Percentiles rank a stretch among this genome's conserved stretches.
Evolutionary conservation across 1,140 invertebrate genomes (phyloP).

Genomic region (Cydia pomonella): DNA sequence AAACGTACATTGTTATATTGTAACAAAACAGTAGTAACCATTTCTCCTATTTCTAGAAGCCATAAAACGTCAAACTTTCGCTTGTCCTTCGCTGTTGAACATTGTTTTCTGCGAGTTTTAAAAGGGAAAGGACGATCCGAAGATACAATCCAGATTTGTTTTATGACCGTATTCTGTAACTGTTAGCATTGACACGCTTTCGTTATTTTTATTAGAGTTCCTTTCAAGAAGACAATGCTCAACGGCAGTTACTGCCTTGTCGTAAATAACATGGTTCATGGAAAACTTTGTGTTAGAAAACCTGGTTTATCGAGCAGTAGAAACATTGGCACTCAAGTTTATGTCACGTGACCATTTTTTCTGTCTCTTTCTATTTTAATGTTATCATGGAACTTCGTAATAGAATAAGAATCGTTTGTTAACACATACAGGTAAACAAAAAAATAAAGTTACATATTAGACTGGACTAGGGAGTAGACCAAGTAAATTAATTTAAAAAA

Average conservation of each 20-base stretch:
- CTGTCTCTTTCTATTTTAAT: too few relatives aligned
- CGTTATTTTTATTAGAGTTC: conserved; percentile 11
- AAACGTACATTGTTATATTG: not conserved
- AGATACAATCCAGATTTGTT: not conserved
- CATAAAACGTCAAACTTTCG: conserved; percentile 8
- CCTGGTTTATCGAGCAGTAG: not conserved
- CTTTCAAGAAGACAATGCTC: not conserved
- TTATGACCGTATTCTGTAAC: not conserved
- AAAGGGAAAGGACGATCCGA: conserved; percentile 29
- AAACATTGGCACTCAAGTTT: too few relatives aligned
- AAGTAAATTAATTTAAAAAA: too few relatives aligned
- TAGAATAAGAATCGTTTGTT: too few relatives aligned
- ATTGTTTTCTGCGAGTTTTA: not conserved
- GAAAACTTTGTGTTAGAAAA: not conserved
- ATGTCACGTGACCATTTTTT: too few relatives aligned
- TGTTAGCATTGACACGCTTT: conserved; percentile 16
- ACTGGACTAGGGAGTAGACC: too few relatives aligned
- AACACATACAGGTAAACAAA: too few relatives aligned
- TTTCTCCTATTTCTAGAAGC: conserved; percentile 11
- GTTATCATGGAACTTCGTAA: too few relatives aligned
- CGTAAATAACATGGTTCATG: not conserved
- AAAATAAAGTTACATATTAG: too few relatives aligned
- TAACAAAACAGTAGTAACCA: not conserved
- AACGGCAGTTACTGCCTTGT: conserved; percentile 1
- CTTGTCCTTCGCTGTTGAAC: not conserved